phyloP scores from a whole-genome alignment of 1,140 invertebrate genomes.

The Drosophila yakuba region DNA sequence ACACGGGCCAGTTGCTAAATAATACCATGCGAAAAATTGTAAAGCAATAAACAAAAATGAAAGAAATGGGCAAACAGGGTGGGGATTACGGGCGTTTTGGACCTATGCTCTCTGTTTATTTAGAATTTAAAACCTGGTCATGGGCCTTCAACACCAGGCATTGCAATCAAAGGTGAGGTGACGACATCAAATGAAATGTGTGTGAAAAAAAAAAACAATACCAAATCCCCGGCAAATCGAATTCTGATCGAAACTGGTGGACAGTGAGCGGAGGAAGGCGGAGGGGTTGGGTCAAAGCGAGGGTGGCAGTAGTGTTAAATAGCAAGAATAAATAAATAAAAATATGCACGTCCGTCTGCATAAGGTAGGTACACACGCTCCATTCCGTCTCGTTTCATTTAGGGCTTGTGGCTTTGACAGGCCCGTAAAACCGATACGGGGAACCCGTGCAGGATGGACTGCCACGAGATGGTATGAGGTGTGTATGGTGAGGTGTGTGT shows the following conservation, averaged over 20 bases:
- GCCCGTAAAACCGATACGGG: constrained; percentile 5
- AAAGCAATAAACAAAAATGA: constrained; percentile 18
- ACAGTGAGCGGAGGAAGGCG: too few relatives aligned
- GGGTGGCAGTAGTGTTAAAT: neutral
- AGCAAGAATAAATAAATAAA: constrained; percentile 37
- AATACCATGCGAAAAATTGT: constrained; percentile 59
- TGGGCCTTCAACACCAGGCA: neutral
- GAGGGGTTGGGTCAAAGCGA: neutral
- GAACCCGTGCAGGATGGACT: neutral
- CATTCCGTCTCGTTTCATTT: constrained; percentile 9
- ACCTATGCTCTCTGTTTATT: neutral
- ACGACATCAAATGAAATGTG: neutral
- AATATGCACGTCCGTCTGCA: constrained; percentile 40
- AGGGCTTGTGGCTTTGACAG: constrained; percentile 54
- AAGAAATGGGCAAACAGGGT: constrained; percentile 19
- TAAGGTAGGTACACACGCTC: constrained; percentile 13
- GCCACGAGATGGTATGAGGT: neutral
- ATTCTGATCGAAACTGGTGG: constrained; percentile 18
- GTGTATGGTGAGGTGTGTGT: too few relatives aligned
- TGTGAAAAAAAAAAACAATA: neutral
- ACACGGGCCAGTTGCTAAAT: constrained; percentile 60
- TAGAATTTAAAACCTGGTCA: constrained; percentile 10
- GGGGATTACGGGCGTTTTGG: constrained; percentile 17
- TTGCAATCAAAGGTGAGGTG: constrained; percentile 10
- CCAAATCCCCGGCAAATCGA: constrained; percentile 30